Conservation (phyloP, 2,113 vertebrate genomes). For the Mus spicilegus region DNA sequence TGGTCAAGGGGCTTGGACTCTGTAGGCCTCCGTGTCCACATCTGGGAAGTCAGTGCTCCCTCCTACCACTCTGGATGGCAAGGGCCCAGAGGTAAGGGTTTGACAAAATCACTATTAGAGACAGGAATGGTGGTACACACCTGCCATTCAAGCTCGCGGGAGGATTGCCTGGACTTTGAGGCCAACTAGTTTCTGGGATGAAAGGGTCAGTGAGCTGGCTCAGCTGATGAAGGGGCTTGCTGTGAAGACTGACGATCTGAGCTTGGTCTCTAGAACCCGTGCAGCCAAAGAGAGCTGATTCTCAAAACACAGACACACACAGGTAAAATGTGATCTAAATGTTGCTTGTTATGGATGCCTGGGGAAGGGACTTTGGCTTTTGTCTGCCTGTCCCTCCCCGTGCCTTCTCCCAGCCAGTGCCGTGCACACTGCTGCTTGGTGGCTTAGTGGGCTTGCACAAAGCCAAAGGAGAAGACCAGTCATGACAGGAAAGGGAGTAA, state of each 20-base stretch:
- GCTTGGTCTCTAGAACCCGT: not conserved
- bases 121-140: not conserved
- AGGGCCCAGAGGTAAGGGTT: not conserved
- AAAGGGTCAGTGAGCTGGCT: not conserved
- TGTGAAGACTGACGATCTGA: not conserved
- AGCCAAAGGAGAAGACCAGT: conserved; percentile 1
- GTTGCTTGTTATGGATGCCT: not conserved
- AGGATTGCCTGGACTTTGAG: not conserved
- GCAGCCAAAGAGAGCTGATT: not conserved
- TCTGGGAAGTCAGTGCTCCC: not conserved
- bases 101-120: not conserved
- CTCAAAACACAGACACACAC: not conserved
- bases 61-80: not conserved
- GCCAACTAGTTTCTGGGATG: not conserved
- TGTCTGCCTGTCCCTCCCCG: not conserved
- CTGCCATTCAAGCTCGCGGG: too few relatives aligned
- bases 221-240: not conserved
- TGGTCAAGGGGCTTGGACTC: not conserved
- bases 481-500: conserved; percentile 61
- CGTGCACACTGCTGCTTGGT: not conserved
- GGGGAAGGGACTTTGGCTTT: not conserved
- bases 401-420: not conserved
- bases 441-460: not conserved
- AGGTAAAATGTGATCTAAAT: not conserved
- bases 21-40: not conserved